Base-by-base conservation (phyloP, 2,797 vertebrate species). In the Sternarchorhynchus goeldii region DNA sequence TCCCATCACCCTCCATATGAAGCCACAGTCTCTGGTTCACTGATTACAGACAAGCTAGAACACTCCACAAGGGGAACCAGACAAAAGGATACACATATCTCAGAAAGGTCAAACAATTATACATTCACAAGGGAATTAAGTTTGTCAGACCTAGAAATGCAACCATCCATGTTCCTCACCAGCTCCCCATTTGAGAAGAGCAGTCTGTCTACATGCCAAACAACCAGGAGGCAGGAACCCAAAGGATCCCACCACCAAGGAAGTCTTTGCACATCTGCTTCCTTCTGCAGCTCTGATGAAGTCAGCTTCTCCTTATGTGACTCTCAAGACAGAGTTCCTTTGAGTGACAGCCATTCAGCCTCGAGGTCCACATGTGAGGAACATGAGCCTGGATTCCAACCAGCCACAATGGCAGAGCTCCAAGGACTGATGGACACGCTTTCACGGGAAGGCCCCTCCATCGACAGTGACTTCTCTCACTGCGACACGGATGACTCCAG, bases 401-500 rank as follows among this genome's bases (percentile, higher is more conserved):
- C 81, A 50, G 45, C 74, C 34, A 79, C 73, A 2, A 79, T 89
- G 0, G 78, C 78, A 1, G 57, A 6, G 29, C 76, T 96, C 83
- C 83, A 80, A 73, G 6, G 90, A 87, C 76, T 93, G 86, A 71
- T 91, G 91, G 86, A 81, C 88, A 90, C 82, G 88, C 36, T 87
- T 63, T 20, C 85, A 86, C 41, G 90, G 79, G 65, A 92, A 67
- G 79, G 89, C 76, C 87, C 93, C 85, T 88, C 96, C 91, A 93
- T 92, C 57, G 91, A 93, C 4, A 93, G 92, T 0, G 95, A 96
- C 16, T 95, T 94, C 78, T 95, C 94, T 78, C 89, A 95, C 10
- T 96, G 95, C 45, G 95, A 96, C 29, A 89, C 88, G 0, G 75
- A 87, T 0, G 95, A 96, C 76, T 86, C 93, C 0, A 93, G 92